Percentiles rank a stretch among this genome's conserved stretches.
Conservation (phyloP, 2,797 vertebrate species). For the Sebastes baramenuke region DNA sequence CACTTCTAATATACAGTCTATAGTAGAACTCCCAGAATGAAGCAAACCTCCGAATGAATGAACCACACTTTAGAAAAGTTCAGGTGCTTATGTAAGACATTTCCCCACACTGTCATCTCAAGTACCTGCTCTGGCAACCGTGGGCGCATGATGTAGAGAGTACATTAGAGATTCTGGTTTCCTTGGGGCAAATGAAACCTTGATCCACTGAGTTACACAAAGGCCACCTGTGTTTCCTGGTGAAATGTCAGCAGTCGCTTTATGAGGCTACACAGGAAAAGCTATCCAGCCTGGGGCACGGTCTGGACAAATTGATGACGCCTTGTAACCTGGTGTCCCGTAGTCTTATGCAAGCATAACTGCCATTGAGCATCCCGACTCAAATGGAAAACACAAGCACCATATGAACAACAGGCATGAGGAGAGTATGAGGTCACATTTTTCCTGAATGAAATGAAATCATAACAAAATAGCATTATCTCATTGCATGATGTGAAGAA, state of each 20-base stretch:
- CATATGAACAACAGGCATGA: neutral
- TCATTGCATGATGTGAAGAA: neutral
- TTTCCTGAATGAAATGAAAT: neutral
- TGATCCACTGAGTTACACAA: slow-evolving; percentile 33
- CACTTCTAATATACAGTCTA: neutral
- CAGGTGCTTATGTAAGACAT: slow-evolving; percentile 2
- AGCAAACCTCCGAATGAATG: neutral
- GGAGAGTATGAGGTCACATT: neutral
- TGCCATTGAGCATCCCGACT: neutral
- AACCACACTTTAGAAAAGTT: neutral
- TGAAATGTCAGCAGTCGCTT: slow-evolving; percentile 53
- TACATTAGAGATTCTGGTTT: slow-evolving; percentile 2
- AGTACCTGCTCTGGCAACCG: neutral
- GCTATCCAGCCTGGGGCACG: neutral
- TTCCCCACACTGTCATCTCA: neutral
- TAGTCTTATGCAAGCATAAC: neutral
- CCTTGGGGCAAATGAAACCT: slow-evolving; percentile 25
- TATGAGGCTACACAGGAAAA: neutral
- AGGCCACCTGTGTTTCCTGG: slow-evolving; percentile 28
- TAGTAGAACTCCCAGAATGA: neutral
- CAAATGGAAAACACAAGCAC: neutral
- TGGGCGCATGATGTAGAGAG: neutral
- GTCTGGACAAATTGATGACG: neutral
- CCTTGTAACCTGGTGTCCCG: neutral
- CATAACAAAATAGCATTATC: neutral